Percentiles rank a stretch among this genome's conserved stretches.
Evolutionary conservation across 2,888 invertebrate genomes (phyloP).

Genomic region (Leuctra nigra): DNA sequence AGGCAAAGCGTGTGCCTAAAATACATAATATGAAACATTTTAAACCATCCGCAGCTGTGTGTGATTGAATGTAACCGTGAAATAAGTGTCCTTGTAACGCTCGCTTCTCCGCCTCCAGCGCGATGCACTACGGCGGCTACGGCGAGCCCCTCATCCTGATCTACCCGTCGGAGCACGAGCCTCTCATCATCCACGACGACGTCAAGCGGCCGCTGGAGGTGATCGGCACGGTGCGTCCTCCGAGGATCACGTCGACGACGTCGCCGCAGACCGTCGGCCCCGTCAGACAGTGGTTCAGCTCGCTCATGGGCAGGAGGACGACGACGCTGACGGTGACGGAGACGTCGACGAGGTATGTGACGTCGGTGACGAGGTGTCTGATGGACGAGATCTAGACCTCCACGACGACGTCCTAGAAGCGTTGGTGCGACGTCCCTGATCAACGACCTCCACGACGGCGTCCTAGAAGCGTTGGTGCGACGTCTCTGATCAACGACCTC

Average conservation of each 20-base stretch:
- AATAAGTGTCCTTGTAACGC: not conserved
- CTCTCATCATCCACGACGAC: not conserved
- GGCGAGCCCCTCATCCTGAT: conserved; percentile 1
- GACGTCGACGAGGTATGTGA: not conserved
- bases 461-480: too few species aligned
- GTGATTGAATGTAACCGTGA: too few species aligned
- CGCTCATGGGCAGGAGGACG: not conserved
- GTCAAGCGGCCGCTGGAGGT: not conserved
- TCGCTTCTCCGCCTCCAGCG: not conserved
- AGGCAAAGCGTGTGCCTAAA: too few species aligned
- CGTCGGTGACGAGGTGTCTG: too few species aligned
- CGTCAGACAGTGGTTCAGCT: not conserved
- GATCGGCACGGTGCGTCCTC: not conserved
- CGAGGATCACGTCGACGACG: not conserved
- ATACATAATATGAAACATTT: too few species aligned
- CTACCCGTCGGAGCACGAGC: conserved; percentile 5
- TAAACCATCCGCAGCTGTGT: too few species aligned
- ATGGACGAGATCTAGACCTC: not conserved
- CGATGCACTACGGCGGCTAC: conserved; percentile 9
- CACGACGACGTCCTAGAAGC: too few species aligned
- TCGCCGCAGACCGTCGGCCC: not conserved
- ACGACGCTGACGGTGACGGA: not conserved
- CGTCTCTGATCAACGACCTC: too few species aligned
- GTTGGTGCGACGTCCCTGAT: too few species aligned
- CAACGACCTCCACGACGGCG: too few species aligned